Evolutionary conservation across 2,888 invertebrate species (phyloP), one percentile per base, ranked within the genome.

Genomic region (Leptogaster cylindrica): DNA sequence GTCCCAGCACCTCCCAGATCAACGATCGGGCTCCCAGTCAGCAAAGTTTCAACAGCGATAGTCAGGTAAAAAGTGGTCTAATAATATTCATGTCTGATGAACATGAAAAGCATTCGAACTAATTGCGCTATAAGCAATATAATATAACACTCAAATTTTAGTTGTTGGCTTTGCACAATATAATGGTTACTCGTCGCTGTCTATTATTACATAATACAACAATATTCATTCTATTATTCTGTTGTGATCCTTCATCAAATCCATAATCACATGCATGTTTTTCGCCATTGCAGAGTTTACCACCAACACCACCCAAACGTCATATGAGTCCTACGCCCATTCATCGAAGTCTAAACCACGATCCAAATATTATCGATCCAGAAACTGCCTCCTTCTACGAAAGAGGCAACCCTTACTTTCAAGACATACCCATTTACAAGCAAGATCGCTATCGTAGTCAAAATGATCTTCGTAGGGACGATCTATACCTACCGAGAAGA

Each of bases 11-110:
- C 23, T 12, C 39, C 7, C 36, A 23, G 10, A 18, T 36, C 25
- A 8, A 20, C 6, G 66, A 70, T 72, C 81, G 87, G 70, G 87
- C 87, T n/a, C 83, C 85, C 64, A 88, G 88, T 76, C 80, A 88
- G 67, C 87, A 87, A 72, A 88, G 88, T 1, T 82, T 88, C 70
- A 86, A 87, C 61, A 87, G 87, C 74, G 88, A 89, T 75, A 87
- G 88, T 2, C 85, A 87, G 77, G 89, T 88, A 20, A 61, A 14
- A n/a, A n/a, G n/a, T n/a, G n/a, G n/a, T n/a, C n/a, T n/a, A n/a
- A n/a, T n/a, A n/a, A n/a, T n/a, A n/a, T n/a, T n/a, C n/a, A n/a
- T n/a, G n/a, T n/a, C n/a, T n/a, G n/a, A n/a, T n/a, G n/a, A n/a
- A n/a, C n/a, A n/a, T n/a, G n/a, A n/a, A n/a, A n/a, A n/a, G n/a